These are phyloP conservation scores for Stegostoma tigrinum DNA, from an alignment of 2,113 vertebrate species.

Conservation along the genomic window DNA sequence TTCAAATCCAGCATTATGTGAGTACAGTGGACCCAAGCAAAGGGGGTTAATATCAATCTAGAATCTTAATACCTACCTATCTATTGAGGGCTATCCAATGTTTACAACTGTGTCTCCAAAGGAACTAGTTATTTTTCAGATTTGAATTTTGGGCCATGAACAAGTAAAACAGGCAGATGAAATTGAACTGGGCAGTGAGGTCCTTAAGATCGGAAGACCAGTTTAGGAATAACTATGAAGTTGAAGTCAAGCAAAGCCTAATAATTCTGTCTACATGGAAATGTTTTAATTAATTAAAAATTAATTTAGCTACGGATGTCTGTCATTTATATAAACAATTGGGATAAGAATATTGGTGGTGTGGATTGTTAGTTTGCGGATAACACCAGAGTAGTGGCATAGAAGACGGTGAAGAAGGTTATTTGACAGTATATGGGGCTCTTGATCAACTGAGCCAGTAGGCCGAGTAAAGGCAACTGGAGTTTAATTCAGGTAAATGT, in stretches of 20 bases:
- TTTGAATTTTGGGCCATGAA: too few relatives aligned
- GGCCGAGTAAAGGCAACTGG: too few relatives aligned
- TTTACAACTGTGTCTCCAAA: neutral
- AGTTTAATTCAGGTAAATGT: too few relatives aligned
- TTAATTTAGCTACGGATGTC: neutral
- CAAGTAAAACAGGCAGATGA: neutral
- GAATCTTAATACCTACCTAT: neutral
- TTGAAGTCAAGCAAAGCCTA: neutral
- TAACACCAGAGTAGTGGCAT: too few relatives aligned
- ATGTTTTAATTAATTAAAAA: neutral
- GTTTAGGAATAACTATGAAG: neutral
- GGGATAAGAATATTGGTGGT: too few relatives aligned
- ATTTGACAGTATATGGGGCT: too few relatives aligned
- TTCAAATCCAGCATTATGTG: neutral
- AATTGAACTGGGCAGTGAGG: neutral
- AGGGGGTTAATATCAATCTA: neutral
- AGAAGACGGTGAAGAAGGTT: too few relatives aligned
- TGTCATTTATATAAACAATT: too few relatives aligned
- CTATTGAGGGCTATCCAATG: neutral
- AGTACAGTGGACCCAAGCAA: neutral
- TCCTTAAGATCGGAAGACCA: neutral
- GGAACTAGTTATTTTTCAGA: neutral
- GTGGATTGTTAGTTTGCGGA: too few relatives aligned
- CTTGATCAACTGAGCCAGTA: too few relatives aligned
- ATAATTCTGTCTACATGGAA: neutral